Evolutionary conservation across 2,113 vertebrate species (phyloP).

Genomic region (Echinops telfairi): DNA sequence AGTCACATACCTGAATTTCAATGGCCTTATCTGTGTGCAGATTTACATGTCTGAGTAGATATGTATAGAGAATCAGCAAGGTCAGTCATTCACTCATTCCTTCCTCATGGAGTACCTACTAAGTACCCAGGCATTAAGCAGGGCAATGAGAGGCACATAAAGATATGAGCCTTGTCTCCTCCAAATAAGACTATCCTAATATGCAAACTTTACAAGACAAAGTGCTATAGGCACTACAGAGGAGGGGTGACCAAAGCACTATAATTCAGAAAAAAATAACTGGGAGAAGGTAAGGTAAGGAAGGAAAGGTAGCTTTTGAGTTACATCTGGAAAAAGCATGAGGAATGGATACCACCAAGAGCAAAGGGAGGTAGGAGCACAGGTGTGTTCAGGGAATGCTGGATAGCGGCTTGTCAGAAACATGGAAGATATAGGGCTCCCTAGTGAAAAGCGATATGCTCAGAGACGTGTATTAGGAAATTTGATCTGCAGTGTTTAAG

Average conservation of each 20-base stretch:
- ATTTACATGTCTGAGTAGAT: too few relatives aligned
- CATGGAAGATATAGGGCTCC: neutral
- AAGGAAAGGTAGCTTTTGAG: neutral
- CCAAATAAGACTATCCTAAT: neutral
- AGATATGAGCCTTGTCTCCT: neutral
- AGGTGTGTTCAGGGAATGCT: neutral
- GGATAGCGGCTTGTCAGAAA: neutral
- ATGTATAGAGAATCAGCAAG: too few relatives aligned
- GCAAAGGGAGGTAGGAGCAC: neutral
- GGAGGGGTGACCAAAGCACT: too few relatives aligned
- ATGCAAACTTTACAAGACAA: neutral
- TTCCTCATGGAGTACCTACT: too few relatives aligned
- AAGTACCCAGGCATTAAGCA: neutral
- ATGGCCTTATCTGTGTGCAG: neutral
- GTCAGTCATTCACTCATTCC: too few relatives aligned
- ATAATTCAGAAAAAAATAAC: too few relatives aligned
- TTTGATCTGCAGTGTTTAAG: neutral
- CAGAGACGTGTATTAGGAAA: neutral
- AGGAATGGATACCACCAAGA: neutral
- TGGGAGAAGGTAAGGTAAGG: too few relatives aligned
- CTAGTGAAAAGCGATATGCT: neutral
- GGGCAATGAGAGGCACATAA: neutral
- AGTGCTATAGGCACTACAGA: too few relatives aligned
- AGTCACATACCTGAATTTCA: slow-evolving; percentile 38
- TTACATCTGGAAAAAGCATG: neutral